Evolutionary conservation across 2,797 vertebrate species (phyloP), one percentile per base, ranked within the genome.

Genomic region (Lerista edwardsae): DNA sequence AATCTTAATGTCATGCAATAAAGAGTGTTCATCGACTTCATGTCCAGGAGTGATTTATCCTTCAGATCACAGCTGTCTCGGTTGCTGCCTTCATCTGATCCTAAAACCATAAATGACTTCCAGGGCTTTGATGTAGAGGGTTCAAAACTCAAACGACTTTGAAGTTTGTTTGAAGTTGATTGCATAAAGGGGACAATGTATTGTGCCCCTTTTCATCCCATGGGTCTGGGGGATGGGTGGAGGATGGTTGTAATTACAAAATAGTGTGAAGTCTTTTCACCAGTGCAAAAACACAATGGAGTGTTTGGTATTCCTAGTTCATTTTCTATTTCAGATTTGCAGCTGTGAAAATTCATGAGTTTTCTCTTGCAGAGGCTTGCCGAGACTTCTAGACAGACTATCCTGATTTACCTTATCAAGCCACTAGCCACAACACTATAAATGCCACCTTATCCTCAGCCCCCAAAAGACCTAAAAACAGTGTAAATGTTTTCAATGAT

Each of bases 121-220:
- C 90, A 94, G 92, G 88, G 92, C 96, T 97, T 97, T 97, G 97
- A 97, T 97, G 96, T 97, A 95, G 94, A 94, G 88, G 94, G 89
- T 95, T 91, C 80, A 93, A 93, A 95, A 96, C 95, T 95, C 93
- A 91, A 94, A 93, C 89, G 91, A 91, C 91, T 94, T 93, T 93
- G 89, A 93, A 95, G 91, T 93, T 93, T 92, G 84, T 96, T 96
- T 96, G 95, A 96, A 95, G 93, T 91, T 90, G 94, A 90, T 88
- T 92, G 89, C 87, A 80, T 87, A 88, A 93, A 91, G 94, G 90
- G 95, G 92, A 94, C 96, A 95, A 96, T 95, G 94, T 91, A 93
- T 95, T 96, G 95, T 96, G 94, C 94, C 92, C 93, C 94, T 93
- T 97, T 97, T 93, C 90, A 92, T 69, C 87, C 86, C 67, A 39